Evolutionary conservation across 2,113 vertebrate genomes (phyloP), one percentile per base, ranked within the genome.

Genomic region (Menidia beryllina): DNA sequence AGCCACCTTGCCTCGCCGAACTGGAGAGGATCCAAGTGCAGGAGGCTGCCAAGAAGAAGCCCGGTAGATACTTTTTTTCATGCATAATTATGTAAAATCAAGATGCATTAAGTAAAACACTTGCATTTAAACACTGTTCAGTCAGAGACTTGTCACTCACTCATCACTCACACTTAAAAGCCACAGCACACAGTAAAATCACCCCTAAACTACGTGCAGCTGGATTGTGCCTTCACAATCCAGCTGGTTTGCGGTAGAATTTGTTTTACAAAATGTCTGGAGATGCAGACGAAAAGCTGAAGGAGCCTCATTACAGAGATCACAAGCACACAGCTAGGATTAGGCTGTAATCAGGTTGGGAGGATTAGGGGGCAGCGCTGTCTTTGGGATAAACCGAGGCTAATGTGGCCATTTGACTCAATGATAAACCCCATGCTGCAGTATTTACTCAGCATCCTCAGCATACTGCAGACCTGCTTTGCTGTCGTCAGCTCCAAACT

Each of bases 21-120:
- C 93, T 98, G 89, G 97, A 98, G 89, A 95, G 91, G 76, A 94
- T 96, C 88, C 97, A 98, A 91, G 94, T 98, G 83, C 96, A 97
- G 82, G 95, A 97, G 76, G 95, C 94, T 17, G 91, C 94, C 86
- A 95, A 96, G 89, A 97, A 95, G 88, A 96, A 94, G 73, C 93
- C 91, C 3, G 96, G 90, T 91, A 79, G 85, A 71, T 79, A 59
- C 7, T 54, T 51, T 57, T 38, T 30, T 74, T 61, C 17, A n/a
- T 43, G 25, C 12, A 38, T 17, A 30, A 27, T 10, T 2, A 36
- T 27, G 17, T 58, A 41, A 69, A 36, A 49, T 75, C 25, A 23
- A 39, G 17, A 21, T 51, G 14, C 8, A 36, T 59, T 48, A 23
- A 54, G 59, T 30, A 11, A 26, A 41, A 3, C 5, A 1, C 20